Evolutionary conservation across 1,140 invertebrate species (phyloP).

Genomic region (Subanguina moxae): DNA sequence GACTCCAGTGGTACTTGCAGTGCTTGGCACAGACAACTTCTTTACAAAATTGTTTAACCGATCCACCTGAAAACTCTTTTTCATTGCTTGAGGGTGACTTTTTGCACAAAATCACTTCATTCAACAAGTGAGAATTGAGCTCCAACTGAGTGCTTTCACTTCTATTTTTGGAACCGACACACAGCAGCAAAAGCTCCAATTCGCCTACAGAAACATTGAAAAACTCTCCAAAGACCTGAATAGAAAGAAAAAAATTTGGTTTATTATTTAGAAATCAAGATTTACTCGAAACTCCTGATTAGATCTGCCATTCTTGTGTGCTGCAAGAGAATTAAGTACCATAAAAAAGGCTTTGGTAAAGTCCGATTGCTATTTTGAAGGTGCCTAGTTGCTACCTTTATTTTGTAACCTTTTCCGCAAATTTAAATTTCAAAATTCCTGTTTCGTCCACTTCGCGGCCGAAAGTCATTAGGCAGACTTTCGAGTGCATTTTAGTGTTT

Average conservation of each 20-base stretch:
- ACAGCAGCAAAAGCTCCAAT: slow-evolving; percentile 25
- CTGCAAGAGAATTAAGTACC: not conserved
- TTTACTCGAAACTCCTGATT: slow-evolving; percentile 18
- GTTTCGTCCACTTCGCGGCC: too few species aligned
- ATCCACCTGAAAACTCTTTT: slow-evolving; percentile 27
- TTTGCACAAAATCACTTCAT: slow-evolving; percentile 27
- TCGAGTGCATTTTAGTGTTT: too few species aligned
- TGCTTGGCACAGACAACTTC: slow-evolving; percentile 15
- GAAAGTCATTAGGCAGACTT: too few species aligned
- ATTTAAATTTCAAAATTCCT: too few species aligned
- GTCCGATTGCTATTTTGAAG: too few species aligned
- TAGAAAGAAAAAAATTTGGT: not conserved
- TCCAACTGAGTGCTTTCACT: slow-evolving; percentile 11
- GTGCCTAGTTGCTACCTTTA: too few species aligned
- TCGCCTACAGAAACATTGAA: slow-evolving; percentile 31
- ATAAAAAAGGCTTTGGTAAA: too few species aligned
- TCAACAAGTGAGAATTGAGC: slow-evolving; percentile 18
- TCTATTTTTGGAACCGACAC: slow-evolving; percentile 28
- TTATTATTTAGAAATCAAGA: not conserved
- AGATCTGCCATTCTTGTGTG: slow-evolving; percentile 32
- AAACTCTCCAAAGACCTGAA: slow-evolving; percentile 25
- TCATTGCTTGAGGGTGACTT: not conserved
- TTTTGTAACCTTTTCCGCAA: too few species aligned
- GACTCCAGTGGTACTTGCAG: not conserved
- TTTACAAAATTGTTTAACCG: slow-evolving; percentile 21